phyloP scores from a whole-genome alignment of 2,797 vertebrate species.

The Lutjanus argentimaculatus region DNA sequence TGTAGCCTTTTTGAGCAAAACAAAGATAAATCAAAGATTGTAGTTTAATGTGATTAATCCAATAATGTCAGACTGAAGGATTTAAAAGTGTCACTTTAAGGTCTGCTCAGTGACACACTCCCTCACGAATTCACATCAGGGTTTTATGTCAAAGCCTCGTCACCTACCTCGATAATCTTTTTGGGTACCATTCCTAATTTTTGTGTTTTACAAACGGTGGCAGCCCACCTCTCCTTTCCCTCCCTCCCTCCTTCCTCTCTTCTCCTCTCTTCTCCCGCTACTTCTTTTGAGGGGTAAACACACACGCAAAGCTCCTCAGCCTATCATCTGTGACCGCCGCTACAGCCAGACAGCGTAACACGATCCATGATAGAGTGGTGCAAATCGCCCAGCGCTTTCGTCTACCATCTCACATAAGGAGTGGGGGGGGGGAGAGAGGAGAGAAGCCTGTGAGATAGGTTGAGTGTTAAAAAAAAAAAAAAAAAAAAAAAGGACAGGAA shows the following conservation, averaged over 20 bases:
- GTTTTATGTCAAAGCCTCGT: constrained; percentile 47
- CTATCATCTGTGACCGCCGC: constrained; percentile 90
- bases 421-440: constrained; percentile 36
- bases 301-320: constrained; percentile 88
- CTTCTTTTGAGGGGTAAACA: constrained; percentile 79
- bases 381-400: constrained; percentile 85
- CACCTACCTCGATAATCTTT: constrained; percentile 55
- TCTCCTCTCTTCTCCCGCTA: constrained; percentile 65
- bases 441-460: constrained; percentile 80
- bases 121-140: constrained; percentile 41
- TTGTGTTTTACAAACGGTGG: constrained; percentile 57
- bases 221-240: constrained; percentile 74
- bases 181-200: constrained; percentile 62
- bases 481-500: constrained; percentile 17
- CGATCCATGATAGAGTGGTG: constrained; percentile 89
- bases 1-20: constrained; percentile 29
- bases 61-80: constrained; percentile 28
- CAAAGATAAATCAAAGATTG: constrained; percentile 30
- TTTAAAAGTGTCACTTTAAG: constrained; percentile 49
- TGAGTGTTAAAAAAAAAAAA: constrained; percentile 75
- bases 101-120: constrained; percentile 13
- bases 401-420: constrained; percentile 84
- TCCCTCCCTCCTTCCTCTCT: constrained; percentile 36
- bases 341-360: constrained; percentile 89
- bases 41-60: constrained; percentile 28